Conservation (phyloP, 2,113 vertebrate genomes). For the Diphyllodes magnificus region DNA sequence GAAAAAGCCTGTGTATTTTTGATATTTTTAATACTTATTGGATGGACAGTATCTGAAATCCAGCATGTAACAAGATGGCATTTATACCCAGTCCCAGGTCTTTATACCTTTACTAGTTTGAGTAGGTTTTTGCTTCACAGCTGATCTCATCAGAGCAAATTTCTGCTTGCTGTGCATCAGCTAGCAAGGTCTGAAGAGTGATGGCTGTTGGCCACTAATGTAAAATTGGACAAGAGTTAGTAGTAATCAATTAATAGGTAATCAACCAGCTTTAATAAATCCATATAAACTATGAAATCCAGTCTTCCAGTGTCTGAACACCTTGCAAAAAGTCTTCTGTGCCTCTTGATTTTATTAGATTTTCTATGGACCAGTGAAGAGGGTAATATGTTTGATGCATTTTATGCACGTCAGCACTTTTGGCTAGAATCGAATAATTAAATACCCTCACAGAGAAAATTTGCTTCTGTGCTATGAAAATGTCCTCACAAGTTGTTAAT, state of each 20-base stretch:
- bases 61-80: neutral
- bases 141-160: neutral
- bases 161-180: neutral
- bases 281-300: neutral
- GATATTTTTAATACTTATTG: neutral
- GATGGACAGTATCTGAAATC: neutral
- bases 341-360: neutral
- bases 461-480: neutral
- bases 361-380: neutral
- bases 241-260: neutral
- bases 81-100: neutral
- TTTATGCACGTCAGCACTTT: slow-evolving; percentile 1
- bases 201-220: neutral
- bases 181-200: neutral
- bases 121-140: neutral
- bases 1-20: neutral
- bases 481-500: neutral
- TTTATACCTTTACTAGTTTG: neutral
- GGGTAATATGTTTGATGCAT: neutral
- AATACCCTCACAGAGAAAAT: neutral
- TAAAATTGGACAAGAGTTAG: neutral
- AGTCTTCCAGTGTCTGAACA: neutral
- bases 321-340: neutral
- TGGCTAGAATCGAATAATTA: neutral
- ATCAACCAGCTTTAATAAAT: neutral